Evolutionary conservation across 1,140 invertebrate genomes (phyloP).

Genomic region (Pomacea maculata): DNA sequence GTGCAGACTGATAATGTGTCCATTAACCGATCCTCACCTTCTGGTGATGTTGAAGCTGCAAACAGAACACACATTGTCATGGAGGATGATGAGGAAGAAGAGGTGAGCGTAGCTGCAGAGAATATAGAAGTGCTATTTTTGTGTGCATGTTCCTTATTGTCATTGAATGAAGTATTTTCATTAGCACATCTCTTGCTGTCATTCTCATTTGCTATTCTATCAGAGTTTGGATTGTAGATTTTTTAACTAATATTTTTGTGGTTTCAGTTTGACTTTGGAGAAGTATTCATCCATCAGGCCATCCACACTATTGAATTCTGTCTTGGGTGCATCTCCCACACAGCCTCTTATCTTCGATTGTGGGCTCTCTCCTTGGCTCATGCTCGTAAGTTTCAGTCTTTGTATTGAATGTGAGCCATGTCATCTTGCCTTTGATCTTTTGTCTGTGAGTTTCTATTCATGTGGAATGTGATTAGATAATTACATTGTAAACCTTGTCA

Average conservation of each 20-base stretch:
- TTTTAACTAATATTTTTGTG: slow-evolving; percentile 6
- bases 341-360: slow-evolving; percentile 93
- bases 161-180: no score
- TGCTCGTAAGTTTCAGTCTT: slow-evolving; percentile 77
- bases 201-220: not conserved
- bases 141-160: no score
- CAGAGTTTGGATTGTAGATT: no score
- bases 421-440: no score
- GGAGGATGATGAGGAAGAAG: slow-evolving; percentile 32
- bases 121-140: no score
- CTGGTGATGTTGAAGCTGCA: slow-evolving; percentile 26
- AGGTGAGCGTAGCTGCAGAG: not conserved
- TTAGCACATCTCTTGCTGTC: no score
- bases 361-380: slow-evolving; percentile 97
- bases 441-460: no score
- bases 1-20: no score
- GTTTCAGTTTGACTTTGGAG: slow-evolving; percentile 82
- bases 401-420: no score
- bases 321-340: slow-evolving; percentile 94
- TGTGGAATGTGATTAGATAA: no score
- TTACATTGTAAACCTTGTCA: no score
- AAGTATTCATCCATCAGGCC: slow-evolving; percentile 92
- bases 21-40: slow-evolving; percentile 1
- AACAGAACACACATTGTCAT: not conserved
- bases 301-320: slow-evolving; percentile 99